Base-by-base conservation (phyloP, 2,113 vertebrate genomes). In the Callopanchax toddi region DNA sequence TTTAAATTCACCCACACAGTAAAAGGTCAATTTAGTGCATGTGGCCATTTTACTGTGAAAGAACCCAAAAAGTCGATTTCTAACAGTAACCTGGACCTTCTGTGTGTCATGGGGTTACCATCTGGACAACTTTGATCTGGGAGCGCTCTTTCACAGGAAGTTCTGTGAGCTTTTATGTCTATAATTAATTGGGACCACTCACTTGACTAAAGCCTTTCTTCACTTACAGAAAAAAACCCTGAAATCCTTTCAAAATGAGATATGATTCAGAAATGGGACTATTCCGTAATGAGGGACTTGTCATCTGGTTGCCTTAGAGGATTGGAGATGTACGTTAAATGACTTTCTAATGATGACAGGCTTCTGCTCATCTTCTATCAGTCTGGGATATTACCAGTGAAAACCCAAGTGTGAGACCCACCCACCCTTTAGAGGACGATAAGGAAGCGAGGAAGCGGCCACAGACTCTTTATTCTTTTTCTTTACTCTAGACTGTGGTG, bases 401-500 rank as follows among this genome's bases (percentile, higher is more conserved):
- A 58, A 70, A 65, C 76, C 60, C 78, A 78, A 74, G 77, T 64
- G 79, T 84, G 77, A 86, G 66, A 74, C 68, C 53, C 64, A 77
- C 84, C 85, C 48, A 62, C 72, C 84, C 83, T 72, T 50, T 4
- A 1, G 88, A 91, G 86, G 64, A 83, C 57, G 39, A 89, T 81
- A 86, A 89, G 89, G 86, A 91, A 91, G 82, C n/a, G 21, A 56
- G 76, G 44, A 57, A 79, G 54, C 70, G 55, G 61, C 55, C 58
- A 8, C 70, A 55, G 26, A 70, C 55, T 73, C 85, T 82, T 73
- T 52, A 68, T 62, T 70, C 68, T 55, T 52, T 51, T 23, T 64
- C 25, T 26, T 34, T 49, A 39, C 66, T 55, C 18, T 63, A 67
- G 57, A 71, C 78, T 71, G 68, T 39, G 40, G 70, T 56, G 23